Conservation (phyloP, 2,797 vertebrate genomes). For the Menidia menidia region DNA sequence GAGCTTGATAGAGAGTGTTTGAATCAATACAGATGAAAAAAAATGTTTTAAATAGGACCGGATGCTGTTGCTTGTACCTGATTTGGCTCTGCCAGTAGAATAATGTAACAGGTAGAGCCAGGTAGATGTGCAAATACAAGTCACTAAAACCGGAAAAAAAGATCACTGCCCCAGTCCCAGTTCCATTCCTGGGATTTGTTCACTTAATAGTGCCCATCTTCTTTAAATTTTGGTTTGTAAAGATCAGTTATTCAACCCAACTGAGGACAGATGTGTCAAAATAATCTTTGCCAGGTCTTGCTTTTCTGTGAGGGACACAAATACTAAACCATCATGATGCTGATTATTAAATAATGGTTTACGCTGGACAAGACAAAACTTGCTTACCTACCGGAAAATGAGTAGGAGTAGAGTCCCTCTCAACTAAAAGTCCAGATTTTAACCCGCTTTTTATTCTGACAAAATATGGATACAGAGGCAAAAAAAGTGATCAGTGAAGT, state of each 20-base stretch:
- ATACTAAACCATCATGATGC: background rate
- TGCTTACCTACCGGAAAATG: too few relatives aligned
- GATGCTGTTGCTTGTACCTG: slow-evolving; percentile 22
- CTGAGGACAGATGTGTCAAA: background rate
- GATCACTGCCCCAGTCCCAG: background rate
- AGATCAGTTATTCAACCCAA: slow-evolving; percentile 14
- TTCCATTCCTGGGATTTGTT: slow-evolving; percentile 29
- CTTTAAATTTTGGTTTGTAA: slow-evolving; percentile 56
- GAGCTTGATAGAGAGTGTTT: slow-evolving; percentile 31
- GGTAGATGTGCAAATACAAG: slow-evolving; percentile 47
- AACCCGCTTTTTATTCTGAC: too few relatives aligned
- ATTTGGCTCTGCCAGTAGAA: slow-evolving; percentile 45
- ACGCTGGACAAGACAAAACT: too few relatives aligned
- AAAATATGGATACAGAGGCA: too few relatives aligned
- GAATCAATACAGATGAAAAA: slow-evolving; percentile 74
- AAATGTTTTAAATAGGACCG: slow-evolving; percentile 59
- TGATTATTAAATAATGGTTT: too few relatives aligned
- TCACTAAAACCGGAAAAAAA: slow-evolving; percentile 45
- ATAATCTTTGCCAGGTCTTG: background rate
- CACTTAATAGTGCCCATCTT: slow-evolving; percentile 15
- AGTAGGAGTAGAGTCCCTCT: too few relatives aligned
- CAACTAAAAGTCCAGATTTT: too few relatives aligned
- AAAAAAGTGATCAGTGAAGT: too few relatives aligned
- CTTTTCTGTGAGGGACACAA: background rate
- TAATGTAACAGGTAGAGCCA: slow-evolving; percentile 43